Evolutionary conservation across 2,113 vertebrate species (phyloP), one percentile per base, ranked within the genome.

Genomic region (Talpa occidentalis): DNA sequence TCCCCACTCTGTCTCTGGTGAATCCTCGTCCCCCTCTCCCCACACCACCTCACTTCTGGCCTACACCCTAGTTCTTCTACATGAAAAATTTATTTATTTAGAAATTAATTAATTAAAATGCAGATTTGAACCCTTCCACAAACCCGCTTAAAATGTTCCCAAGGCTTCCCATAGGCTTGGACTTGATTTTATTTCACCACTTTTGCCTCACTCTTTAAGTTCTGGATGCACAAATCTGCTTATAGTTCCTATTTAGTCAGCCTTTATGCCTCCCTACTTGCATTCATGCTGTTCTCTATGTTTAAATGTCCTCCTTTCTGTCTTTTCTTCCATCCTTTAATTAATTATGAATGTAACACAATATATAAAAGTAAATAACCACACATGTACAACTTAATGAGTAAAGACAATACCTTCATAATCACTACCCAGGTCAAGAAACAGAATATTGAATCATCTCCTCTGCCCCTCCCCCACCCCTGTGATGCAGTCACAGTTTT

Each of bases 271-370:
- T 32, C 40, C 54, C 1, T 70, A 22, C 21, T 9, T 64, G 70
- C 80, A 76, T 62, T 92, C 74, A 79, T 83, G 79, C 72, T 66
- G 37, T 49, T 72, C 54, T 90, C 69, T 42, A 37, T n/a, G 40
- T 35, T 69, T 76, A 64, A 67, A 92, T n/a, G n/a, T 52, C 17
- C 17, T 24, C 44, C 76, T 72, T 49, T 42, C 59, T 6, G 1
- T 7, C 24, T 60, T 73, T 44, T 35, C 76, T 60, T 15, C 10
- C 22, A 26, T 80, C 72, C 37, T 28, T 74, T 80, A 35, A 85
- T 76, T 94, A 74, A 64, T 44, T 93, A 37, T 72, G 90, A 94
- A 93, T 54, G 52, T 54, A 83, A 74, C 60, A 87, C 83, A 84
- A 88, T 74, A 40, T 15, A 37, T 89, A 54, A 19, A 54, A 54